Base-by-base conservation (phyloP, 1,140 invertebrate species). In the Papilio aristodemus region DNA sequence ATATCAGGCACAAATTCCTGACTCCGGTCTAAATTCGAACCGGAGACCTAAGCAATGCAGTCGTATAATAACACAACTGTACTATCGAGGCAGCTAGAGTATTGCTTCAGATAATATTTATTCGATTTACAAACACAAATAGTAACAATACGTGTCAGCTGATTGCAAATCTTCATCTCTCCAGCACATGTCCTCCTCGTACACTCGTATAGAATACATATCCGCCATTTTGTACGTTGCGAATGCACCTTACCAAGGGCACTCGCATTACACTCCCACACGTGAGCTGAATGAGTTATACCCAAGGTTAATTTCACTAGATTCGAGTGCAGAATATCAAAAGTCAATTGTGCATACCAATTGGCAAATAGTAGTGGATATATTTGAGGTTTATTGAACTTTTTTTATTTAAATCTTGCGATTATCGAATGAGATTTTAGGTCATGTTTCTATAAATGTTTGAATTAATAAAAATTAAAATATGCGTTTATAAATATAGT, bases 231-330 rank as follows among this genome's bases (percentile, higher is more conserved):
- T 62, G 36, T 73, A 66, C 27, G 50, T 70, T 70, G 17, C 62
- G 32, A 54, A 46, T 62, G 7, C 59, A 62, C 17, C 36, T 19
- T 67, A 32, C 68, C 77, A 76, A 79, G 72, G 77, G 71, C 74
- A 59, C 59, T 62, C 59, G 57, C 25, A 71, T 74, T 74, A 71
- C 77, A 63, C 36, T 43, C 38, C 14, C 46, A 57, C 10, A 27
- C 74, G 74, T 73, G 77, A 69, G 25, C 7, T n/a, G 77, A 71
- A 74, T 79, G 36, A 38, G n/a, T 13, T 13, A 46, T 32, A 72
- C n/a, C 36, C 73, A 79, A 79, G 77, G 77, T 79, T 79, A 79
- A 79, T 79, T 79, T 79, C 75, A 79, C 77, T 73, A 19, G 37
- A n/a, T 14, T 63, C 57, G 38, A 14, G n/a, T 39, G 9, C 37